Conservation (phyloP, 2,797 vertebrate genomes). For the Anisognathus igniventris region DNA sequence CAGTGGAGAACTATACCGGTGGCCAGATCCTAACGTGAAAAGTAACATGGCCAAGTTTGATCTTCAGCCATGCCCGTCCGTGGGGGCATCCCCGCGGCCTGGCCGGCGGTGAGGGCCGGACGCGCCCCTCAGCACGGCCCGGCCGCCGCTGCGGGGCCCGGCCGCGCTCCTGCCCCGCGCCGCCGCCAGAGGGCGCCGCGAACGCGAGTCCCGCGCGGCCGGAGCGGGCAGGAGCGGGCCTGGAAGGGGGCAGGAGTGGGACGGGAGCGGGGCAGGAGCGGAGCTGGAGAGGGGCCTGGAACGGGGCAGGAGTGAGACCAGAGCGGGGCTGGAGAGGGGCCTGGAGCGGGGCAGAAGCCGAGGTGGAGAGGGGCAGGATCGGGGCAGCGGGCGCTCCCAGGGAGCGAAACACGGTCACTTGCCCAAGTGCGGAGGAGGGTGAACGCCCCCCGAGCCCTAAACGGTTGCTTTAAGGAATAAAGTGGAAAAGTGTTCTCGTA, state of each 20-base stretch:
- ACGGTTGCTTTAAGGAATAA: neutral
- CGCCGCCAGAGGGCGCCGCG: neutral
- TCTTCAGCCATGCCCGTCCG: too few species aligned
- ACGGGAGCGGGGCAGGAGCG: rapidly evolving
- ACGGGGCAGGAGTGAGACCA: too few species aligned
- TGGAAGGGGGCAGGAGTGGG: neutral
- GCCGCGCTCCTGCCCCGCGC: neutral
- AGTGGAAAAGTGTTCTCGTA: neutral
- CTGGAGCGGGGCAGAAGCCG: too few species aligned
- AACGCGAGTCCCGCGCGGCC: neutral
- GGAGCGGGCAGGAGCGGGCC: rapidly evolving
- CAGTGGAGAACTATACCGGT: neutral
- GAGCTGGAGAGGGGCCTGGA: rapidly evolving
- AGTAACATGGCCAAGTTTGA: neutral
- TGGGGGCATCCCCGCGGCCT: too few species aligned
- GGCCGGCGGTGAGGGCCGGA: rapidly evolving
- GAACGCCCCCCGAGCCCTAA: neutral
- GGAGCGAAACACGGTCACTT: neutral
- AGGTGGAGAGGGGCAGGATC: neutral
- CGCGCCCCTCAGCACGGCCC: neutral
- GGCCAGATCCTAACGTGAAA: neutral
- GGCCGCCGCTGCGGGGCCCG: neutral
- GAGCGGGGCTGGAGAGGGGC: rapidly evolving
- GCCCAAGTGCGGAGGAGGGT: too few species aligned
- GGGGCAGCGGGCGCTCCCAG: rapidly evolving